Evolutionary conservation across 2,797 vertebrate species (phyloP), one percentile per base, ranked within the genome.

Genomic region (Anguilla megastoma): DNA sequence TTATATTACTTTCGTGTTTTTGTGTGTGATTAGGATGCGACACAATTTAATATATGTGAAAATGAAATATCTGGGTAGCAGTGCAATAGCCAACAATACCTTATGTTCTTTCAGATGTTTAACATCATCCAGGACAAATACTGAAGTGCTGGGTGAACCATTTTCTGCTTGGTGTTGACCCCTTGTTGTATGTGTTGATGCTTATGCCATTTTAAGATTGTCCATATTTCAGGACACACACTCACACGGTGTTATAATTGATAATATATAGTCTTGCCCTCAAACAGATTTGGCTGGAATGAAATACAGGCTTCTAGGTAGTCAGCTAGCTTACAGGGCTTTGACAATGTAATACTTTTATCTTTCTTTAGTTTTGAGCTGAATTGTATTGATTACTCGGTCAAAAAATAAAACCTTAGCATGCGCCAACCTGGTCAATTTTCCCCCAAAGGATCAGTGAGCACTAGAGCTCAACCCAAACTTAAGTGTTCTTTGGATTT

Each of bases 61-160:
- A 1, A 94, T 93, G 87, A 91, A 93, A 91, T 91, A 92, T 93
- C 92, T 94, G 95, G 95, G 95, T 96, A 95, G 94, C 94, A 93
- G 95, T 97, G 96, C 96, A 96, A 96, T 96, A 96, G 94, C 92
- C 74, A 93, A 89, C 86, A 84, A 83, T 74, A 86, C 85, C 76
- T 85, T 87, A 33, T 79, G 89, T 85, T 92, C 89, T 91, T 91
- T 94, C 93, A 94, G 91, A 95, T 94, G 93, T 95, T 92, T 93
- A 92, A 94, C 93, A 94, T 95, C 91, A 91, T 86, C 88, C 92
- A 90, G 91, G 90, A 50, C 45, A 80, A 89, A 91, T 90, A 27
- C 63, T 90, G 91, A 91, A 88, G 90, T 90, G 89, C 88, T 88
- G 88, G 86, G 84, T 90, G 87, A 89, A 86, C 91, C 90, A 87